Conservation (phyloP, 2,797 vertebrate genomes). For the Argentina silus region DNA sequence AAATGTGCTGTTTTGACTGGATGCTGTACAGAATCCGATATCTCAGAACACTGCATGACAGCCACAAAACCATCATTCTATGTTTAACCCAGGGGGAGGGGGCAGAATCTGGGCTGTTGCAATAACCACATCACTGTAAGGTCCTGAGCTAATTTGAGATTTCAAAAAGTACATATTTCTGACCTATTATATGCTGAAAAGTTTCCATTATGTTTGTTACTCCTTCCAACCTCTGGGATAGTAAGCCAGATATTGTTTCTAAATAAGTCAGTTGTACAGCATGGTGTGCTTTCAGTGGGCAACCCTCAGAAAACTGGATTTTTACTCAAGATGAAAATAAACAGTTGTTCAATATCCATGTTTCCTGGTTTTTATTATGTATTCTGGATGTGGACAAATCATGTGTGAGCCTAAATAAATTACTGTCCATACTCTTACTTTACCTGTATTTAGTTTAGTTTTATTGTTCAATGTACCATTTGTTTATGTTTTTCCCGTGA, state of each 20-base stretch:
- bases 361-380: constrained; percentile 23
- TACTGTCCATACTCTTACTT: too few species aligned
- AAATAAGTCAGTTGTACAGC: constrained; percentile 66
- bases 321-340: constrained; percentile 81
- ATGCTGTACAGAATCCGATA: constrained; percentile 60
- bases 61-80: constrained; percentile 65
- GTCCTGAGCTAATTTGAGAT: constrained; percentile 67
- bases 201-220: constrained; percentile 64
- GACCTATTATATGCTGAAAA: constrained; percentile 52
- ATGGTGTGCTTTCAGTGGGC: constrained; percentile 66
- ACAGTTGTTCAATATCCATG: constrained; percentile 72
- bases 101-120: constrained; percentile 62
- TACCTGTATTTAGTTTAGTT: too few species aligned
- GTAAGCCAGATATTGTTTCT: constrained; percentile 70
- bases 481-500: too few species aligned
- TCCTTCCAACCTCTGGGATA: constrained; percentile 70
- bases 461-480: too few species aligned
- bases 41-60: constrained; percentile 75
- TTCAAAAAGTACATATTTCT: constrained; percentile 67
- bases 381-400: too few species aligned
- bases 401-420: too few species aligned
- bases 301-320: constrained; percentile 67
- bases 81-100: constrained; percentile 22
- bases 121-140: constrained; percentile 66
- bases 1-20: constrained; percentile 51